phyloP scores from a whole-genome alignment of 2,113 vertebrate species.

The Bagarius yarrelli region DNA sequence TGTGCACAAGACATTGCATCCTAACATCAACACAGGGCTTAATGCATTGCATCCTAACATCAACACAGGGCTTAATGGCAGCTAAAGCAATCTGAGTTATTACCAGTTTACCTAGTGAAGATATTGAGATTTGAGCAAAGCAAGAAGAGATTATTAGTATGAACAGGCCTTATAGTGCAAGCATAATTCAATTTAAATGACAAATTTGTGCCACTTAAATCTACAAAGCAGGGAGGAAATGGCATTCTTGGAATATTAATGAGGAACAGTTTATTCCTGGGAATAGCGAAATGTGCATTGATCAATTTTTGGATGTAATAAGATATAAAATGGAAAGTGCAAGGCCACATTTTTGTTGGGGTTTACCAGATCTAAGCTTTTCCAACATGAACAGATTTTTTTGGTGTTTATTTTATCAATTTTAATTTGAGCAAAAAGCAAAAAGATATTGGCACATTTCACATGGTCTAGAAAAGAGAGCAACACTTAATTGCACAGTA shows the following conservation, averaged over 20 bases:
- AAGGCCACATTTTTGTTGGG: neutral
- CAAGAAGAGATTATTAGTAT: neutral
- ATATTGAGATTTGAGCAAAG: neutral
- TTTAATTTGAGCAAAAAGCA: neutral
- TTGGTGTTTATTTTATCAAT: neutral
- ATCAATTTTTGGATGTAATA: neutral
- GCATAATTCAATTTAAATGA: neutral
- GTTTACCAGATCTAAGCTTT: neutral
- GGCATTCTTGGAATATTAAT: neutral
- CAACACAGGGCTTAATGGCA: neutral
- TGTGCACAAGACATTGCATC: neutral
- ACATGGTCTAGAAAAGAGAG: neutral
- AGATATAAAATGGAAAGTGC: neutral
- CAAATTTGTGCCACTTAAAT: neutral
- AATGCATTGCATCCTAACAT: neutral
- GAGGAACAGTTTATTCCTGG: neutral
- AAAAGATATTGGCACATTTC: neutral
- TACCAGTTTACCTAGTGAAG: neutral
- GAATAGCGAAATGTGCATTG: neutral
- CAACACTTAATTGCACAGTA: neutral
- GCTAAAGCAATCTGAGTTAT: neutral
- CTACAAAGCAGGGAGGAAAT: neutral
- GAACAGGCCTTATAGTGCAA: neutral
- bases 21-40: neutral
- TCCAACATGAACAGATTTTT: neutral